Conservation (phyloP, 2,888 invertebrate species). For the Drosophila neutralis region DNA sequence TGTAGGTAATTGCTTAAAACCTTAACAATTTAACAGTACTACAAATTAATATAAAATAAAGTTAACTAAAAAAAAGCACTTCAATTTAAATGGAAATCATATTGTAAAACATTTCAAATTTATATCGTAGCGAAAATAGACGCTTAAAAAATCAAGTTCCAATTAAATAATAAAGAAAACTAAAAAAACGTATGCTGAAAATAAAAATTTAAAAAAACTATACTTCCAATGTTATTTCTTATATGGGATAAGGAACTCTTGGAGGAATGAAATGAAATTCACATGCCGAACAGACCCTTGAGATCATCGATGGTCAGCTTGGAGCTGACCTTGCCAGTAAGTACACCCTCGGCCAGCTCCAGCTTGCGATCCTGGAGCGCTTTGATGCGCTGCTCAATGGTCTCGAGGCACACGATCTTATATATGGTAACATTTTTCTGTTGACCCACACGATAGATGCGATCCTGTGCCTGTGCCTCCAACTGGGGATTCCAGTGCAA, state of each 20-base stretch:
- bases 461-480: conserved; percentile 97
- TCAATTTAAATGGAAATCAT: conserved; percentile 36
- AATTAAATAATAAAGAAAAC: conserved; percentile 33
- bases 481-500: conserved; percentile 99
- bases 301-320: conserved; percentile 93
- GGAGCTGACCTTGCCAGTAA: conserved; percentile 89
- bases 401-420: conserved; percentile 93
- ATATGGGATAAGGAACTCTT: background rate
- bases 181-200: conserved; percentile 23
- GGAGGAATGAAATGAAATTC: background rate
- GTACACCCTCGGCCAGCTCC: conserved; percentile 90
- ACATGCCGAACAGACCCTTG: conserved; percentile 89
- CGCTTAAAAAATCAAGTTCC: conserved; percentile 49
- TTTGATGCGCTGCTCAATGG: conserved; percentile 95
- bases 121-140: conserved; percentile 52
- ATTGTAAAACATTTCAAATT: conserved; percentile 48
- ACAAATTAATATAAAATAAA: conserved; percentile 36
- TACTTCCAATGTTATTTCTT: background rate
- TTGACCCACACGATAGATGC: conserved; percentile 97
- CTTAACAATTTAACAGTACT: conserved; percentile 10
- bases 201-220: conserved; percentile 27
- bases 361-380: conserved; percentile 92
- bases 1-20: conserved; percentile 40
- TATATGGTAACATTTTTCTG: conserved; percentile 92
- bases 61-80: conserved; percentile 33